Evolutionary conservation across 92 coral and sea anemone genomes (phyloP).

Genomic region (Diadumene lineata): DNA sequence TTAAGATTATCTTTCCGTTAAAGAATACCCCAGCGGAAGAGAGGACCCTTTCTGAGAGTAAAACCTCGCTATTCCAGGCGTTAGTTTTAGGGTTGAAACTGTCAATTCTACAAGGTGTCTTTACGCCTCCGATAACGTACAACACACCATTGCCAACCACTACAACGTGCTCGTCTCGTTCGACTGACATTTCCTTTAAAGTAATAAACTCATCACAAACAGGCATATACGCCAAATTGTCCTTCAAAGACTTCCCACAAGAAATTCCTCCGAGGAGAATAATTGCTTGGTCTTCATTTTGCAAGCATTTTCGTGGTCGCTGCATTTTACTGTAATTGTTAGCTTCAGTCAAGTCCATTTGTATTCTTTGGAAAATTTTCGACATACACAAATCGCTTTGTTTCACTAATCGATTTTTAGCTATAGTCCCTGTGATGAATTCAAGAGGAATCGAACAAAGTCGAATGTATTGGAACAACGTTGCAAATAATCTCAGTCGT

Average conservation of each 20-base stretch:
- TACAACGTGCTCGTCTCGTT: slow-evolving; percentile 67
- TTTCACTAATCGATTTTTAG: slow-evolving; percentile 47
- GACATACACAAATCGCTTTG: slow-evolving; percentile 36
- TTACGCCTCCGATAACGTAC: slow-evolving; percentile 58
- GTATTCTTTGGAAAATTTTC: slow-evolving; percentile 49
- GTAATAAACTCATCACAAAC: slow-evolving; percentile 37
- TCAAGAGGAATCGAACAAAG: slow-evolving; percentile 55
- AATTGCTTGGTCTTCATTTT: slow-evolving; percentile 31
- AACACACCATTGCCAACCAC: slow-evolving; percentile 43
- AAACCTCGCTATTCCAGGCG: slow-evolving; percentile 52
- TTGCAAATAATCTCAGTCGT: slow-evolving; percentile 48
- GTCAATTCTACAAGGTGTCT: slow-evolving; percentile 45
- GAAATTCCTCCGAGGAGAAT: slow-evolving; percentile 58
- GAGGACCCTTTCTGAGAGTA: slow-evolving; percentile 36
- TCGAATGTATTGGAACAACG: slow-evolving; percentile 62
- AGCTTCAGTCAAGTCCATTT: not conserved
- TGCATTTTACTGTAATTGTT: not conserved
- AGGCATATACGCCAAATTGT: slow-evolving; percentile 35
- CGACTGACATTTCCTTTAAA: slow-evolving; percentile 49
- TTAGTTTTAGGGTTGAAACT: slow-evolving; percentile 52
- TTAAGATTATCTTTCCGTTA: slow-evolving; percentile 51
- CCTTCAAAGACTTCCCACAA: slow-evolving; percentile 41
- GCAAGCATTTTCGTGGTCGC: slow-evolving; percentile 53
- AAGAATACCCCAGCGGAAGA: slow-evolving; percentile 64
- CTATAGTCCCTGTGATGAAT: slow-evolving; percentile 37